These are phyloP conservation scores for Pemphigus obesinymphae DNA, from an alignment of 1,140 invertebrate genomes.

Conservation along the genomic window DNA sequence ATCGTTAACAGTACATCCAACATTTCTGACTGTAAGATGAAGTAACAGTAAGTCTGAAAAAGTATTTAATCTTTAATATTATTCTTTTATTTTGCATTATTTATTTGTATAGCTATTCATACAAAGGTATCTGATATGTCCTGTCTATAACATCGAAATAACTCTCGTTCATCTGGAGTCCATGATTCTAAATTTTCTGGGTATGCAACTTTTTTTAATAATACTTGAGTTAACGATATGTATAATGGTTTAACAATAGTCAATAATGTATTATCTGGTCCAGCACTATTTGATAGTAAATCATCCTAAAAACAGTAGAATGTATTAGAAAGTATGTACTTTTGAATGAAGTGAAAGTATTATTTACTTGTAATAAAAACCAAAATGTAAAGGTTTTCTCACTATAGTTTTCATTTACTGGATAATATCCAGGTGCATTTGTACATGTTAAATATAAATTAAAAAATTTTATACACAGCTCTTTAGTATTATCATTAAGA, in stretches of 20 bases:
- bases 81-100: too few relatives aligned
- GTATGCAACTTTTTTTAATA: slow-evolving; percentile 64
- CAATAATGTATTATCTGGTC: background rate
- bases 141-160: slow-evolving; percentile 83
- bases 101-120: too few relatives aligned
- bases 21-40: slow-evolving; percentile 22
- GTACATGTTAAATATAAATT: slow-evolving; percentile 65
- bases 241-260: slow-evolving; percentile 57
- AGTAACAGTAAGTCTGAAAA: slow-evolving; percentile 40
- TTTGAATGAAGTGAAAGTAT: slow-evolving; percentile 13
- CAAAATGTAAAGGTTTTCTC: slow-evolving; percentile 82
- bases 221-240: slow-evolving; percentile 58
- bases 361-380: slow-evolving; percentile 74
- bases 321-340: background rate
- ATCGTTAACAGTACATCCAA: slow-evolving; percentile 17
- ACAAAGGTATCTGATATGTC: slow-evolving; percentile 84
- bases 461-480: slow-evolving; percentile 52
- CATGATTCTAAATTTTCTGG: slow-evolving; percentile 54
- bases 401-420: slow-evolving; percentile 76
- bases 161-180: slow-evolving; percentile 72
- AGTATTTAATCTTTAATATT: too few relatives aligned
- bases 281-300: slow-evolving; percentile 32
- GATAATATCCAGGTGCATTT: slow-evolving; percentile 73
- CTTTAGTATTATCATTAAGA: slow-evolving; percentile 50
- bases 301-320: slow-evolving; percentile 28